These are phyloP conservation scores for Lepidocyrtinus sp. DNA, from an alignment of 2,888 invertebrate genomes.

Conservation along the genomic window DNA sequence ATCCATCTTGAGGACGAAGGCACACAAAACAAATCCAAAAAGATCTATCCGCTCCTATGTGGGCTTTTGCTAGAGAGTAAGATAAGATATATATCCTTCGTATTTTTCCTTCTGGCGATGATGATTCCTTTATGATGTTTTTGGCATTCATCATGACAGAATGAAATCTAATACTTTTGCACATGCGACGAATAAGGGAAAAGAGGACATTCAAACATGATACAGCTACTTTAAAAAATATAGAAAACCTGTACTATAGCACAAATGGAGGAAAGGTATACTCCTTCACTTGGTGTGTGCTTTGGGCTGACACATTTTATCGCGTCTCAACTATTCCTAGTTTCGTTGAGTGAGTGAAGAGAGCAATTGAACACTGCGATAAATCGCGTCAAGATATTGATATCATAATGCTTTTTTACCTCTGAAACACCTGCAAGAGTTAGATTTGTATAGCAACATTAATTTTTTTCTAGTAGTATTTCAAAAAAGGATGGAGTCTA, in stretches of 20 bases:
- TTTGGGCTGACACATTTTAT: neutral
- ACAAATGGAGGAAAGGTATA: neutral
- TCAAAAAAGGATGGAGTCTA: too few relatives aligned
- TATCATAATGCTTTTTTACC: constrained; percentile 6
- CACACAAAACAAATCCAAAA: neutral
- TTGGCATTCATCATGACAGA: constrained; percentile 51
- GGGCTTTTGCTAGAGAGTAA: constrained; percentile 1
- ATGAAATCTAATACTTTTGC: constrained; percentile 51
- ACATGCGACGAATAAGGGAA: constrained; percentile 50
- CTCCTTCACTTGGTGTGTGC: neutral
- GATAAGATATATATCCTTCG: constrained; percentile 44
- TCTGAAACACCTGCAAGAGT: too few relatives aligned
- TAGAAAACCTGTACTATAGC: constrained; percentile 1
- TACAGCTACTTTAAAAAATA: constrained; percentile 48
- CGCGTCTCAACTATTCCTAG: neutral
- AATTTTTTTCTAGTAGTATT: too few relatives aligned
- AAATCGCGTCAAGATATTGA: neutral
- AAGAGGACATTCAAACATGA: constrained; percentile 56
- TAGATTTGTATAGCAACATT: too few relatives aligned
- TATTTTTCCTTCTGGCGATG: neutral
- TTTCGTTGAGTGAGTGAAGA: neutral
- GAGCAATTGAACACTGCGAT: neutral
- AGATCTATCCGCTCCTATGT: neutral
- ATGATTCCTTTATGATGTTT: constrained; percentile 28
- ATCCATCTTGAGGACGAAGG: neutral